These are phyloP conservation scores for Rhinoraja longicauda DNA, from an alignment of 2,797 vertebrate species.

Conservation along the genomic window DNA sequence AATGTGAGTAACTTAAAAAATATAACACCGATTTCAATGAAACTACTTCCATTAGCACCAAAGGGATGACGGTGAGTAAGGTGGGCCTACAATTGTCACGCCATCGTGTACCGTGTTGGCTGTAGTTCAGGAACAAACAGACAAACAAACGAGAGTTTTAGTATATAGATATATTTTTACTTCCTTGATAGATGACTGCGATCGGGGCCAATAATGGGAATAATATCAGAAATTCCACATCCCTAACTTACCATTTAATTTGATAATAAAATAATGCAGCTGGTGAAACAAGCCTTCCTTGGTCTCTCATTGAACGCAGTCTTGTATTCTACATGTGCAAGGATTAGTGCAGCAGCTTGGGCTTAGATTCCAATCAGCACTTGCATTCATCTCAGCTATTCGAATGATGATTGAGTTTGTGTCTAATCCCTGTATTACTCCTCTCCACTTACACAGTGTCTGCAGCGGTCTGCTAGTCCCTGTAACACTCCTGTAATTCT, in stretches of 20 bases:
- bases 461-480: neutral
- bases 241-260: neutral
- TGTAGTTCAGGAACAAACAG: too few species aligned
- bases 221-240: neutral
- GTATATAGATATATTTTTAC: neutral
- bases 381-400: conserved; percentile 40
- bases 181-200: neutral
- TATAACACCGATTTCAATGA: too few species aligned
- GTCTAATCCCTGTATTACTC: conserved; percentile 40
- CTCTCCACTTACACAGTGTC: neutral
- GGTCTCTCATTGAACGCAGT: conserved; percentile 31
- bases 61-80: too few species aligned
- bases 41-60: too few species aligned
- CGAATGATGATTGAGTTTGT: neutral
- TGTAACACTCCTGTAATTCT: neutral
- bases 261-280: neutral
- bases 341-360: conserved; percentile 39
- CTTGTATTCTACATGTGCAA: conserved; percentile 30
- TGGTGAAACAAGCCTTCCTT: neutral
- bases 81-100: too few species aligned
- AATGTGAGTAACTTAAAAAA: too few species aligned
- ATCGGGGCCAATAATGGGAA: neutral
- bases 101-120: too few species aligned
- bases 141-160: too few species aligned
- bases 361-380: conserved; percentile 39